Evolutionary conservation across 1,140 invertebrate species (phyloP), one percentile per base, ranked within the genome.

Genomic region (Drosophila parabipectinata): DNA sequence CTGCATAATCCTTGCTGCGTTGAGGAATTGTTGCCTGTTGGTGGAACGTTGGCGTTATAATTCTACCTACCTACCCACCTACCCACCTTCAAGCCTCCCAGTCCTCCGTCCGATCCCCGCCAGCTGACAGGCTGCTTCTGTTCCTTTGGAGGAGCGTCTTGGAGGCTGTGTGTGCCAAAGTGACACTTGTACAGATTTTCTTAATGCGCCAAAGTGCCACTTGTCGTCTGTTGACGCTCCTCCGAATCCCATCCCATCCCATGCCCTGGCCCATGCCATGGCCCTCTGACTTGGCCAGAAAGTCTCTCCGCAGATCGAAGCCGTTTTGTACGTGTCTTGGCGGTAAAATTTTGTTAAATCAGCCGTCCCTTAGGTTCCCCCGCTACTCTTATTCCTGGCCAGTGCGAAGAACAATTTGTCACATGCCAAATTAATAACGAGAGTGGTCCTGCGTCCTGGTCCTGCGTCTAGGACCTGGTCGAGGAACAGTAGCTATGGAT

Each of bases 121-220:
- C 50, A 30, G 26, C 3, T 62, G 44, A 47, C 44, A 47, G 44
- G 44, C 44, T 24, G 44, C 53, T 50, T 60, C 39, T 51, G 15
- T 37, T 34, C 58, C 52, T 21, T 21, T 69, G 47, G 30, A 45
- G 15, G 32, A 18, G 37, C 9, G 45, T 47, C 21, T 77, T 44
- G 44, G 44, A 47, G 18, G 34, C 59, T 75, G 66, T 80, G 77
- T 71, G 69, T 88, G 83, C 83, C 83, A 88, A 88, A 88, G 79
- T 88, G 83, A 88, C 83, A 88, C 83, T 88, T 88, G 83, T 88
- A 88, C 83, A 88, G 83, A 88, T 88, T 88, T 88, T 88, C 83
- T 88, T 88, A 88, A 88, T 88, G 83, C 83, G 83, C 83, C 67
- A 88, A 88, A 88, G 83, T 88, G 83, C 83, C 83, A 88, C 83